phyloP scores from a whole-genome alignment of 2,797 vertebrate genomes.

The Sebastes elongatus region DNA sequence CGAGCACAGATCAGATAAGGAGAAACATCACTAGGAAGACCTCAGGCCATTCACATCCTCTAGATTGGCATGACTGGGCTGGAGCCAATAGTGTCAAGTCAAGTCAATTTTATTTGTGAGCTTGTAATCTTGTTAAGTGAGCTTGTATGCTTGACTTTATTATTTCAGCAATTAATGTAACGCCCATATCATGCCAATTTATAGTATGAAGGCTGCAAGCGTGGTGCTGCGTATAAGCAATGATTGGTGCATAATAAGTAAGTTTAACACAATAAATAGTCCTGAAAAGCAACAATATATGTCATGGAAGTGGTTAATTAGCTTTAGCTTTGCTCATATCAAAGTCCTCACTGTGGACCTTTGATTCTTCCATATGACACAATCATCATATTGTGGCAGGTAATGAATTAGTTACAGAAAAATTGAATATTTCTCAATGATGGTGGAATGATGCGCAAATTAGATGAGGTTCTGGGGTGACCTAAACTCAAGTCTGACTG shows the following conservation, averaged over 20 bases:
- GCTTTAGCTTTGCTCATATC: not conserved
- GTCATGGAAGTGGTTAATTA: not conserved
- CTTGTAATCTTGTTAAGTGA: not conserved
- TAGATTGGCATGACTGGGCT: slow-evolving; percentile 56
- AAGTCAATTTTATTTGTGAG: not conserved
- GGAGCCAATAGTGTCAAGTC: slow-evolving; percentile 12
- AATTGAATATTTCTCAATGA: not conserved
- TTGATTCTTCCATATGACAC: not conserved
- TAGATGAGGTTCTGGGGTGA: not conserved
- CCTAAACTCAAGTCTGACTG: not conserved
- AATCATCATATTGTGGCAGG: not conserved
- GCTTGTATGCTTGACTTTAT: slow-evolving; percentile 4
- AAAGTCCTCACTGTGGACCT: not conserved
- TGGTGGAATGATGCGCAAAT: not conserved
- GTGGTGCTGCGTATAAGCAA: not conserved
- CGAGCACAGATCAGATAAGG: slow-evolving; percentile 65
- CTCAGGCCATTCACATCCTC: slow-evolving; percentile 42
- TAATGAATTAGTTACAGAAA: not conserved
- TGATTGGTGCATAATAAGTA: not conserved
- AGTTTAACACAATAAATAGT: not conserved
- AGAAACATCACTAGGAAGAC: slow-evolving; percentile 33
- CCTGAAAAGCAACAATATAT: not conserved
- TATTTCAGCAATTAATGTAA: slow-evolving; percentile 32
- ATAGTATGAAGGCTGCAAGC: slow-evolving; percentile 10
- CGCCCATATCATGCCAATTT: slow-evolving; percentile 11